These are phyloP conservation scores for Rhagologus leucostigma DNA, from an alignment of 2,113 vertebrate species.

Conservation along the genomic window DNA sequence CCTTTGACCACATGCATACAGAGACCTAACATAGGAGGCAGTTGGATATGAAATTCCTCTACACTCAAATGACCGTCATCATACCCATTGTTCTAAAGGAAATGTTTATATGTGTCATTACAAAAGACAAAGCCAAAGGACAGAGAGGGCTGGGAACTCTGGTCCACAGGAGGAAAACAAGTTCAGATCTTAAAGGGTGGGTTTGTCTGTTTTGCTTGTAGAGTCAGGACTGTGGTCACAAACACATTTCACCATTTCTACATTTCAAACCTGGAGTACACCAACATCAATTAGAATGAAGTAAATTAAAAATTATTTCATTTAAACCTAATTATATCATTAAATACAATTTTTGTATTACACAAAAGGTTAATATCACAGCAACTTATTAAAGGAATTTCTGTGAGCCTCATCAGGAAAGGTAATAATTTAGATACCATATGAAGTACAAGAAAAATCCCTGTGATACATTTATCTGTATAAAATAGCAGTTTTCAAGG, in stretches of 20 bases:
- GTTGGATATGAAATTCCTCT: neutral
- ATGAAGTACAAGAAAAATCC: constrained; percentile 11
- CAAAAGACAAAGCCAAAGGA: neutral
- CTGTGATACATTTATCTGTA: neutral
- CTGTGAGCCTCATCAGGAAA: constrained; percentile 29
- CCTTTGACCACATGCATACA: neutral
- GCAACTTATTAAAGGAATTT: constrained; percentile 24
- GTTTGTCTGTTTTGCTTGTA: neutral
- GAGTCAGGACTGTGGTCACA: neutral
- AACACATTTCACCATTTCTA: neutral
- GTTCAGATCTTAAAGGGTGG: neutral
- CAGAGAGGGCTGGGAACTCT: neutral
- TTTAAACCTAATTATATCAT: constrained; percentile 29
- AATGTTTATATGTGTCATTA: neutral
- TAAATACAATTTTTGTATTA: constrained; percentile 31
- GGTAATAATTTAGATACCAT: constrained; percentile 53
- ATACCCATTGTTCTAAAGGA: neutral
- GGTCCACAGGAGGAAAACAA: neutral
- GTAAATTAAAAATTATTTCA: neutral
- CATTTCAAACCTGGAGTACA: neutral
- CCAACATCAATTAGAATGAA: neutral
- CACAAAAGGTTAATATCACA: constrained; percentile 48
- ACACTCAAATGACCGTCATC: neutral
- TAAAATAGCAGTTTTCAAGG: constrained; percentile 43
- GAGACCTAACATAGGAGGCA: rapidly evolving